Evolutionary conservation across 2,113 vertebrate genomes (phyloP).

Genomic region (Callospermophilus lateralis): DNA sequence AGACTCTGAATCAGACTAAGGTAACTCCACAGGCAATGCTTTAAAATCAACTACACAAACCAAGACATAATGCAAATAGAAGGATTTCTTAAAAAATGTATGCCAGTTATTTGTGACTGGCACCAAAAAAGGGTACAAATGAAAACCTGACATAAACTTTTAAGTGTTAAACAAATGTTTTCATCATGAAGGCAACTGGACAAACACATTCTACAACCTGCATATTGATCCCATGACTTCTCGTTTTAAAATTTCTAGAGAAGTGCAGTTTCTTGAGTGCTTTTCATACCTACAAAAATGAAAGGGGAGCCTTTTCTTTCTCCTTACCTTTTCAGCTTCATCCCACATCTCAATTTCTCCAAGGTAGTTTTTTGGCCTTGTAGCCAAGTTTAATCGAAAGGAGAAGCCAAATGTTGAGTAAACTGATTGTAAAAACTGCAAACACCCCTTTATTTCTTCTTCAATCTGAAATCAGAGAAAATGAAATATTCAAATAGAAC

Average conservation of each 20-base stretch:
- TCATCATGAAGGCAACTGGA: background rate
- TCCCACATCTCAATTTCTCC: conserved; percentile 94
- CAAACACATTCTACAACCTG: background rate
- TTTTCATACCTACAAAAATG: background rate
- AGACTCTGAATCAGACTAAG: background rate
- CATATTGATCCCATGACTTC: background rate
- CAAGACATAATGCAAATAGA: background rate
- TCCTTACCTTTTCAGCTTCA: conserved; percentile 94
- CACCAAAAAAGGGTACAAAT: background rate
- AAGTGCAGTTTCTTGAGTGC: fast-evolving
- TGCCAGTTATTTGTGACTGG: background rate
- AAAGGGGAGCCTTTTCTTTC: fast-evolving
- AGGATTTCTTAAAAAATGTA: background rate
- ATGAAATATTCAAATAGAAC: background rate
- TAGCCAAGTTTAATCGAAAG: conserved; percentile 96
- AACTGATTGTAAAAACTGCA: conserved; percentile 94
- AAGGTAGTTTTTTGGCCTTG: conserved; percentile 94
- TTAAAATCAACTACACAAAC: background rate
- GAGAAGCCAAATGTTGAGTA: conserved; percentile 95
- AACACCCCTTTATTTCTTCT: conserved; percentile 95
- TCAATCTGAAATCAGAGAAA: conserved; percentile 90
- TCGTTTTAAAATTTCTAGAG: background rate
- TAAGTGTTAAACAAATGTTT: background rate
- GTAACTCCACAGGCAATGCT: background rate
- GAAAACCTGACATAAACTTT: background rate